These are phyloP conservation scores for Gopherus flavomarginatus DNA, from an alignment of 2,113 vertebrate species.

Conservation along the genomic window DNA sequence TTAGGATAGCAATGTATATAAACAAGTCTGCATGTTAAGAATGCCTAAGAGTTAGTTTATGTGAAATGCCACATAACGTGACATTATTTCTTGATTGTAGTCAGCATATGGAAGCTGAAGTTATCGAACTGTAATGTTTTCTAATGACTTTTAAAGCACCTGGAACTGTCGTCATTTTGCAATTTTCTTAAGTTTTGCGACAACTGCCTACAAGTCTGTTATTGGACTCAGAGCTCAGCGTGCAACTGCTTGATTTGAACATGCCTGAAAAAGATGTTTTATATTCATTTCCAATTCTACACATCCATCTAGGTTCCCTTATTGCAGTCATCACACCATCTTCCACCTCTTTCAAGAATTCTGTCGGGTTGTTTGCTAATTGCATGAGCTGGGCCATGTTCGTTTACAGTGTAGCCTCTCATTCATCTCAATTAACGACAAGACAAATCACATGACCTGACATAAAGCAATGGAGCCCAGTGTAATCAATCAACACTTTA, in stretches of 20 bases:
- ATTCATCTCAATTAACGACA: slow-evolving; percentile 39
- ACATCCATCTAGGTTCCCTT: not conserved
- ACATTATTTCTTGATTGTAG: not conserved
- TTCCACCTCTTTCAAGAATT: not conserved
- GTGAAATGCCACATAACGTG: not conserved
- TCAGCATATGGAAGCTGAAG: slow-evolving; percentile 1
- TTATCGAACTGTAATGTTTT: not conserved
- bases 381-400: not conserved
- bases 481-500: not conserved
- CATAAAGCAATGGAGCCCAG: slow-evolving; percentile 2
- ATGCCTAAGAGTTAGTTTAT: slow-evolving; percentile 21
- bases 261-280: not conserved
- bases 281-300: slow-evolving; percentile 9
- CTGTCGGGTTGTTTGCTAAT: slow-evolving; percentile 16
- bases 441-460: slow-evolving; percentile 28
- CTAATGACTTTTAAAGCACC: not conserved
- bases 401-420: not conserved
- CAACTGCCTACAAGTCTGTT: not conserved
- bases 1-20: not conserved
- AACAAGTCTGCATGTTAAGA: not conserved
- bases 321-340: not conserved
- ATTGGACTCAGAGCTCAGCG: not conserved
- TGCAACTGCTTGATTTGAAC: slow-evolving; percentile 10
- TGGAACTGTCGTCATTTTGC: not conserved
- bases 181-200: slow-evolving; percentile 24